Conservation (phyloP, 2,888 invertebrate species). For the Ormia ochracea region DNA sequence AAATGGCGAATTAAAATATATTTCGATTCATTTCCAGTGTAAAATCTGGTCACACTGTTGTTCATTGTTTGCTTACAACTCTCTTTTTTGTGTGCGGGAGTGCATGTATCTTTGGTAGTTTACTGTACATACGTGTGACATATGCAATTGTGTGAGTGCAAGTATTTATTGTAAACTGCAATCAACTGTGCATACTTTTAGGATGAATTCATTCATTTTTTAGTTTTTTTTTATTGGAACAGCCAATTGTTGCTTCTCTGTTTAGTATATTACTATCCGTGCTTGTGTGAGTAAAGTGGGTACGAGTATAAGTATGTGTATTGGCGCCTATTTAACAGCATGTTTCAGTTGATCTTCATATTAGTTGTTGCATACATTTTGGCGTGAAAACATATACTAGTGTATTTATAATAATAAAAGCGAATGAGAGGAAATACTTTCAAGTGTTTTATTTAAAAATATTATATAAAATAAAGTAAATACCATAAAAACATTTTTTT, state of each 20-base stretch:
- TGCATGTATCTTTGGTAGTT: background rate
- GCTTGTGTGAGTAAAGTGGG: background rate
- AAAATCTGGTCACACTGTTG: no score
- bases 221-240: slow-evolving; percentile 22
- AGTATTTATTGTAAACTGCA: slow-evolving; percentile 17
- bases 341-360: slow-evolving; percentile 71
- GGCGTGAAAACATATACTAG: slow-evolving; percentile 66
- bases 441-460: slow-evolving; percentile 5
- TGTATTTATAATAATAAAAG: slow-evolving; percentile 7
- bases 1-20: no score
- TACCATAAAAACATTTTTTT: background rate
- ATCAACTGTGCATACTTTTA: slow-evolving; percentile 46
- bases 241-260: slow-evolving; percentile 58
- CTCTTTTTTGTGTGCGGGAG: background rate
- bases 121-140: no score
- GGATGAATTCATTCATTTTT: slow-evolving; percentile 23
- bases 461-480: background rate
- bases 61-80: slow-evolving; percentile 2
- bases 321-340: slow-evolving; percentile 67
- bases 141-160: no score
- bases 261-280: background rate
- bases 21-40: no score
- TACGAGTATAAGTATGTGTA: background rate
- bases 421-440: slow-evolving; percentile 1
- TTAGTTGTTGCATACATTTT: slow-evolving; percentile 74